phyloP scores from a whole-genome alignment of 2,113 vertebrate species.

The Alethe castanea region DNA sequence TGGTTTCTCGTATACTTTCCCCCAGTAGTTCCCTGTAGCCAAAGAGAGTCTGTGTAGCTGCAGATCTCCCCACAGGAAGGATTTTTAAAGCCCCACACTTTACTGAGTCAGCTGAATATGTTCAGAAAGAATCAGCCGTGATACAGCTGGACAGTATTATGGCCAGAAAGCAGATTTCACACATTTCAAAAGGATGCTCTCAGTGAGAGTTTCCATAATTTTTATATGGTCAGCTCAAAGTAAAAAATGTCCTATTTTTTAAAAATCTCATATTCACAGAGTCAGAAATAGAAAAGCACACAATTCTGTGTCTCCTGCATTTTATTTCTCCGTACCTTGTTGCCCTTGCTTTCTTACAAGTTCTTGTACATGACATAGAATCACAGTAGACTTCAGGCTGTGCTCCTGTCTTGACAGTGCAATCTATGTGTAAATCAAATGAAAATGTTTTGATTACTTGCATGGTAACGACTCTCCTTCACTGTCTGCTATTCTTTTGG shows the following conservation, averaged over 20 bases:
- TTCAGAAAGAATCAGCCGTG: neutral
- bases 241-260: neutral
- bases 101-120: conserved; percentile 3
- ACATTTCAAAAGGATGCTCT: conserved; percentile 23
- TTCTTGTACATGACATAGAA: neutral
- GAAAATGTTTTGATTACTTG: neutral
- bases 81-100: conserved; percentile 8
- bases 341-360: neutral
- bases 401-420: neutral
- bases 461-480: neutral
- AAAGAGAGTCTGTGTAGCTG: neutral
- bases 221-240: neutral
- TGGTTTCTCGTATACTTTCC: conserved; percentile 44
- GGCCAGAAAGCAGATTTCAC: conserved; percentile 6
- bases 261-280: neutral
- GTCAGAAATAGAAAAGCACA: neutral
- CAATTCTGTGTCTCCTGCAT: neutral
- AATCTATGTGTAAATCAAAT: neutral
- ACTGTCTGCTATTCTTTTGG: neutral
- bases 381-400: neutral
- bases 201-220: neutral
- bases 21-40: neutral
- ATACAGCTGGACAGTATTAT: neutral
- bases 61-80: neutral
- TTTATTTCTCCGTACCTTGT: neutral